Evolutionary conservation across 2,888 invertebrate genomes (phyloP).

Genomic region (Cheilosia pagana): DNA sequence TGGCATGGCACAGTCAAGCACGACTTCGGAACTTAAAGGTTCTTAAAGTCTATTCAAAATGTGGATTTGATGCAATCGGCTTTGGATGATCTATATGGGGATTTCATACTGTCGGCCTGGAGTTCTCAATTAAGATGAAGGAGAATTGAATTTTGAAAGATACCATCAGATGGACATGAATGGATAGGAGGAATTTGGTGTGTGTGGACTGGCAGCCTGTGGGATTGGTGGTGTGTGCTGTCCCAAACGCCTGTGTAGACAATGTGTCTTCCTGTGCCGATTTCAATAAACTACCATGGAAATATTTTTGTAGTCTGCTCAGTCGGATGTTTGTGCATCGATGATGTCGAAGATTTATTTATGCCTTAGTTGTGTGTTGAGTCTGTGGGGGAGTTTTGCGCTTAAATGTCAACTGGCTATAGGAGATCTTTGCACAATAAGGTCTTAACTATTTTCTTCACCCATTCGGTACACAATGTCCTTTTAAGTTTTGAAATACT

Average conservation of each 20-base stretch:
- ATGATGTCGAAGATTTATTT: too few species aligned
- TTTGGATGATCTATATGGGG: neutral
- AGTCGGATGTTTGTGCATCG: too few species aligned
- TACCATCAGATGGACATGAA: neutral
- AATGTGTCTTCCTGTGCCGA: neutral
- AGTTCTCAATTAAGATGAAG: neutral
- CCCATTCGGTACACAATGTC: too few species aligned
- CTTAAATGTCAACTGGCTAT: too few species aligned
- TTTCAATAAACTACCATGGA: neutral
- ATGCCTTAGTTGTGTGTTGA: too few species aligned
- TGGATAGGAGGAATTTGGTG: conserved; percentile 4
- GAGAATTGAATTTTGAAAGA: conserved; percentile 6
- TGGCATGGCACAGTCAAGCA: conserved; percentile 10
- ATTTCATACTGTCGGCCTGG: conserved; percentile 7
- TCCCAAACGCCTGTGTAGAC: too few species aligned
- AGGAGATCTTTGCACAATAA: too few species aligned
- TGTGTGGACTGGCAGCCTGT: neutral
- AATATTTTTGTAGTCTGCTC: too few species aligned
- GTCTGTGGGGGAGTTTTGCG: too few species aligned
- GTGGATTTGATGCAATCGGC: conserved; percentile 14
- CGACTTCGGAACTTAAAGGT: conserved; percentile 35
- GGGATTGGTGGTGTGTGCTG: neutral
- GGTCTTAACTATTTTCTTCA: too few species aligned
- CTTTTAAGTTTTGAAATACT: too few species aligned
- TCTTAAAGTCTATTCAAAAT: conserved; percentile 28